These are phyloP conservation scores for Pelobates fuscus DNA, from an alignment of 2,113 vertebrate species.

Conservation along the genomic window DNA sequence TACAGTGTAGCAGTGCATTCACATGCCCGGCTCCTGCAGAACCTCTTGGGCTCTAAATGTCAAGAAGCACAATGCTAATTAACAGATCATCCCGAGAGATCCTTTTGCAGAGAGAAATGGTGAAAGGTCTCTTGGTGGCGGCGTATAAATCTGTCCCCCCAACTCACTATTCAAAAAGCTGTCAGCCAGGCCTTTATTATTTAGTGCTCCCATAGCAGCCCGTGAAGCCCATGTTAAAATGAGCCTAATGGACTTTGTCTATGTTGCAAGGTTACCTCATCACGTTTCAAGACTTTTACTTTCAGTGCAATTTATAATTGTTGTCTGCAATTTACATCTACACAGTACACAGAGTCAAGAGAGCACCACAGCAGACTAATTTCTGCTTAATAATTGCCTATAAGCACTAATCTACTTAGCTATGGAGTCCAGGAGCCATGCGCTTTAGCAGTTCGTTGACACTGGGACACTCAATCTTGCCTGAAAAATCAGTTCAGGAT, in stretches of 20 bases:
- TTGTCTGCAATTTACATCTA: constrained; percentile 38
- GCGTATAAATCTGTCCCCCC: neutral
- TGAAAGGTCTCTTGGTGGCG: constrained; percentile 1
- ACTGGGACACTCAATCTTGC: constrained; percentile 37
- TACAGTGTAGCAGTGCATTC: neutral
- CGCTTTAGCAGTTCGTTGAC: neutral
- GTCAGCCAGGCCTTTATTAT: constrained; percentile 21
- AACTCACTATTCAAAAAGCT: neutral
- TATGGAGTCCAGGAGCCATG: neutral
- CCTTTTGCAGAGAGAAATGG: neutral
- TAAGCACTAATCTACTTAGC: neutral
- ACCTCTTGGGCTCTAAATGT: neutral
- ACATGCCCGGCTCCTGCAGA: neutral
- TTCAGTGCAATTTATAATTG: constrained; percentile 41
- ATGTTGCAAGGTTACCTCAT: constrained; percentile 29
- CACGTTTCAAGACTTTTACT: constrained; percentile 11
- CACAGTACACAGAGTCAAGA: constrained; percentile 41
- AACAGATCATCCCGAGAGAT: neutral
- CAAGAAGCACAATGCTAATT: neutral
- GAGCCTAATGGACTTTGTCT: constrained; percentile 33
- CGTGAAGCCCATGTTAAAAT: constrained; percentile 13
- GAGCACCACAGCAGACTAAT: constrained; percentile 5
- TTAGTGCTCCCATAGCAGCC: constrained; percentile 1
- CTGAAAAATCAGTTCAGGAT: constrained; percentile 61
- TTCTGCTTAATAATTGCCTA: constrained; percentile 42